Evolutionary conservation across 2,113 vertebrate genomes (phyloP).

Genomic region (Ia io): DNA sequence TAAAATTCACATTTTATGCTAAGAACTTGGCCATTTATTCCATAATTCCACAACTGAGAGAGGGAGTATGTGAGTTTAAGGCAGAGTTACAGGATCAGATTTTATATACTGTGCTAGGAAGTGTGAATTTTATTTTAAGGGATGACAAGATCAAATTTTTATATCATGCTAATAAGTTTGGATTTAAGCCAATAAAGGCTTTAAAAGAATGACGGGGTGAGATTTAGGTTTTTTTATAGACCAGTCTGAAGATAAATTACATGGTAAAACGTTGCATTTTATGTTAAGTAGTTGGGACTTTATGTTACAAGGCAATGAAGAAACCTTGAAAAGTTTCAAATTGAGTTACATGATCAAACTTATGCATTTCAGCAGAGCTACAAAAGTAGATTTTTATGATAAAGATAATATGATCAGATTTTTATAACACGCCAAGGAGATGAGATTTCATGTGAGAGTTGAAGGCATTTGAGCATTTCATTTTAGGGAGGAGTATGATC

Average conservation of each 20-base stretch:
- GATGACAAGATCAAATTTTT: constrained; percentile 44
- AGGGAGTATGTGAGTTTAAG: neutral
- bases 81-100: neutral
- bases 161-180: constrained; percentile 27
- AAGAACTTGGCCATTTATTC: neutral
- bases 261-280: neutral
- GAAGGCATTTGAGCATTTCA: neutral
- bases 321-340: neutral
- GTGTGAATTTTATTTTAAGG: constrained; percentile 60
- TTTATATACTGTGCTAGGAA: constrained; percentile 29
- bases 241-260: neutral
- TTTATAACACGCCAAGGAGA: neutral
- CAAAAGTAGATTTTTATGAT: neutral
- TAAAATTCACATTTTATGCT: constrained; percentile 14
- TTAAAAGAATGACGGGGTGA: neutral
- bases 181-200: neutral
- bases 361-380: neutral
- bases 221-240: neutral
- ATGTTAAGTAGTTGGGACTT: constrained; percentile 17
- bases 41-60: constrained; percentile 8
- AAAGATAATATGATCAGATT: neutral
- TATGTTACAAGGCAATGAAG: neutral
- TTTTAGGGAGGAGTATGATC: neutral
- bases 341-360: neutral
- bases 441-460: neutral